phyloP scores from a whole-genome alignment of 2,888 invertebrate species.

The Notodromas monacha region DNA sequence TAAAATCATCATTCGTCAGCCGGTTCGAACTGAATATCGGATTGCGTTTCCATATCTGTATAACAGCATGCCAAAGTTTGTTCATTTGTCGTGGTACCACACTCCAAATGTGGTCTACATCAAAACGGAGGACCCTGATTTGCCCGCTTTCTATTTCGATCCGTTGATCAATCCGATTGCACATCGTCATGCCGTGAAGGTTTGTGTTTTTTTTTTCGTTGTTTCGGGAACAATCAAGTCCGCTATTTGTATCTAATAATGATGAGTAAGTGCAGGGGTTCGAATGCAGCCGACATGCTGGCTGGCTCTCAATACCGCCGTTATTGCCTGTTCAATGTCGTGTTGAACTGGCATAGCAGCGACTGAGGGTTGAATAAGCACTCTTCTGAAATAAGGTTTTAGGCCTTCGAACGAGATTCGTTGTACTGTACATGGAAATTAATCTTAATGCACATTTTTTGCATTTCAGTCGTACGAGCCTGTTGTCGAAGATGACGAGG shows the following conservation, averaged over 20 bases:
- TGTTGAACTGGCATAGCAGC: too few species aligned
- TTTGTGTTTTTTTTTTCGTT: conserved; percentile 9
- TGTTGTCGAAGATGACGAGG: conserved; percentile 67
- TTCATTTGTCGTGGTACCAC: conserved; percentile 96
- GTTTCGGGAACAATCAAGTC: too few species aligned
- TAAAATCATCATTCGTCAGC: conserved; percentile 95
- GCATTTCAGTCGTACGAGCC: conserved; percentile 32
- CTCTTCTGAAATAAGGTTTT: too few species aligned
- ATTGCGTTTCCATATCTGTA: conserved; percentile 97
- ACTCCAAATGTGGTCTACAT: conserved; percentile 96
- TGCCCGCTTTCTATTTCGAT: conserved; percentile 98
- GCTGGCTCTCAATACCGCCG: too few species aligned
- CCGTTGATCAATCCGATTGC: conserved; percentile 97
- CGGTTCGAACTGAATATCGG: conserved; percentile 89
- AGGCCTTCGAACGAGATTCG: neutral
- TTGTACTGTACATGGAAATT: neutral
- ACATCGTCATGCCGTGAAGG: conserved; percentile 37
- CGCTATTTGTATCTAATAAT: too few species aligned
- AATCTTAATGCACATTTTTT: too few species aligned
- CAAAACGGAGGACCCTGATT: conserved; percentile 96
- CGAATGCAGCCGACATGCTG: too few species aligned
- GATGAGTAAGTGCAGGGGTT: too few species aligned
- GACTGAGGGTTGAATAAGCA: too few species aligned
- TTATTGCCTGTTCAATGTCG: too few species aligned
- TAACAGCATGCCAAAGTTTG: conserved; percentile 93